Evolutionary conservation across 2,888 invertebrate species (phyloP), one percentile per base, ranked within the genome.

Genomic region (Metallyticus violacea): DNA sequence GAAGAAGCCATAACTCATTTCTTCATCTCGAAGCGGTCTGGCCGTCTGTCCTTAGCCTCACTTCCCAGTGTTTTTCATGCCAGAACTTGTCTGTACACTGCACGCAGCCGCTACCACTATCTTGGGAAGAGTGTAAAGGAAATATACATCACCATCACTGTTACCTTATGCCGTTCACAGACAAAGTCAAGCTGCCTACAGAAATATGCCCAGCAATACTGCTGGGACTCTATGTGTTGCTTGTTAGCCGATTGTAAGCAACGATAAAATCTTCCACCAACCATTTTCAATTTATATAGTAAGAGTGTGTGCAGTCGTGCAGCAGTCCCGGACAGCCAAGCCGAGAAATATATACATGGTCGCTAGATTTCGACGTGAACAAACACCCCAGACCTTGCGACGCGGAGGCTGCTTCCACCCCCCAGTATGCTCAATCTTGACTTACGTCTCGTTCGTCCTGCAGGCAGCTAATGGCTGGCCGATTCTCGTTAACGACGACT

Each of bases 221-320:
- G 78, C 26, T 29, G 30, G 29, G 81, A 40, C 29, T 40, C 28
- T 80, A 80, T 80, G 85, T 85, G 85, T 80, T 62, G 79, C 85
- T 80, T 85, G 85, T 85, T 85, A 85, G 76, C 76, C 85, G 85
- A 85, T 85, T 85, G 81, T 77, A 80, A 85, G 85, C 76, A 26
- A 77, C 81, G 87, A 87, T 87, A 81, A 87, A 81, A 87, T 87
- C 87, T 87, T 82, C 85, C 22, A 40, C 40, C 40, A 28, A 81
- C 85, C 85, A 85, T 85, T 85, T 87, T 85, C 87, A 85, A 78
- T 87, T 87, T 85, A 87, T 77, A 78, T 28, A 85, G 85, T 80
- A 80, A 85, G 85, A 81, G 81, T 29, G 9, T 9, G 40, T 62
- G 40, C 30, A 81, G 81, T 81, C 81, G 81, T 81, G 81, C 81